Base-by-base conservation (phyloP, 2,113 vertebrate species). In the Podarcis raffonei region DNA sequence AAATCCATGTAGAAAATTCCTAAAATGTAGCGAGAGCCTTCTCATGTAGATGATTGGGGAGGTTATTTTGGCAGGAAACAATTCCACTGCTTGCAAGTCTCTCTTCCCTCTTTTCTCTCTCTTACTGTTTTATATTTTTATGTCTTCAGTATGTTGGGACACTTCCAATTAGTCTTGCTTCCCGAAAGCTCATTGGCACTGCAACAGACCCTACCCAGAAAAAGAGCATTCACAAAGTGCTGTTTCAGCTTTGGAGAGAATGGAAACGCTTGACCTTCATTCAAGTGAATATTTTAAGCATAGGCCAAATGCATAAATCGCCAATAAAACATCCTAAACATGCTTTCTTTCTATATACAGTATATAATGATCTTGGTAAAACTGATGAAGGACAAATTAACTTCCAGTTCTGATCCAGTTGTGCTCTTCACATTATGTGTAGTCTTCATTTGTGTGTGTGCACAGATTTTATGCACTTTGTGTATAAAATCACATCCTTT, bases 281-380 rank as follows among this genome's bases (percentile, higher is more conserved):
- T 53, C 92, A 95, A 25, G 76, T 76, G 94, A 92, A 87, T 93
- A 81, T 92, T 94, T 95, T 90, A 94, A 89, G 90, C 84, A 27
- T 85, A 83, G 81, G 86, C 90, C 93, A 94, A 92, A 82, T 95
- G 90, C 92, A 91, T 90, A 71, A 93, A 93, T 90, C 89, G 87
- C 37, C 89, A 93, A 94, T 89, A 92, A 94, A 93, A 93, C 94
- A 92, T 95, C 92, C 92, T 90, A 93, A 95, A 91, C 93, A 92
- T 53, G 78, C n/a, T 37, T 27, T 57, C 15, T 57, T 82, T 20
- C 0, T 30, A 30, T 57, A 32, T 76, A 53, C 81, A 78, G 15
- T 39, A 22, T 72, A 81, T 75, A 87, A 74, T 75, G 72, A 83
- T 80, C 20, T 48, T 25, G 2, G 85, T 77, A 71, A 92, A 92